Evolutionary conservation across 2,113 vertebrate species (phyloP), one percentile per base, ranked within the genome.

Genomic region (Pundamilia nyererei): DNA sequence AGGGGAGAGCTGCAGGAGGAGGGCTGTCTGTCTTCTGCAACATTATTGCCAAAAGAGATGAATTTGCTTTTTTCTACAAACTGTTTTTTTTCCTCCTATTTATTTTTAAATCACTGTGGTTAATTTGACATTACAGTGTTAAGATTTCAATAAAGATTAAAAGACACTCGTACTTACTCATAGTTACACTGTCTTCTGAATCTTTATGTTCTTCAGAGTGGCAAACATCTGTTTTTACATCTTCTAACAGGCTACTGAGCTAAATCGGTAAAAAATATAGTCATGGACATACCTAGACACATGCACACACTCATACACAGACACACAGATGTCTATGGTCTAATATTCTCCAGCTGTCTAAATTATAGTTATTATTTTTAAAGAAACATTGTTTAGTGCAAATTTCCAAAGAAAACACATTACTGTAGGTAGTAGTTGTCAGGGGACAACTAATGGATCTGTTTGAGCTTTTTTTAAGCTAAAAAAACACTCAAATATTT

Each of bases 311-410:
- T 65, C 35, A 89, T 62, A 53, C 81, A 62, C 56, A 85, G 53
- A 88, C 55, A 82, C 53, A 35, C 45, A 51, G 45, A 77, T 77
- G 45, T 53, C 56, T 87, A 26, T 53, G 83, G 79, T 89, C 40
- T 87, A 40, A 89, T 45, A 62, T 84, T 31, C 65, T 38, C 4
- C 91, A 90, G 90, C 87, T 93, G 91, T 87, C 49, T 15, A 95
- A 92, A 89, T 75, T 86, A 51, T 9, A 9, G 79, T 60, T 56
- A 24, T 87, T 88, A 79, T 80, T 88, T 92, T 88, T 82, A 29
- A 80, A 75, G 77, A 81, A 91, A 93, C 38, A 65, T 82, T 81
- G 62, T 90, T 91, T 53, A 10, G 62, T 81, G 80, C 35, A 77
- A 81, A 80, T 68, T 60, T 90, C 88, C 85, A 91, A 86, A 70